Percentiles rank a stretch among this genome's conserved stretches.
Conservation (phyloP, 2,888 invertebrate species). For the Myathropa florea region DNA sequence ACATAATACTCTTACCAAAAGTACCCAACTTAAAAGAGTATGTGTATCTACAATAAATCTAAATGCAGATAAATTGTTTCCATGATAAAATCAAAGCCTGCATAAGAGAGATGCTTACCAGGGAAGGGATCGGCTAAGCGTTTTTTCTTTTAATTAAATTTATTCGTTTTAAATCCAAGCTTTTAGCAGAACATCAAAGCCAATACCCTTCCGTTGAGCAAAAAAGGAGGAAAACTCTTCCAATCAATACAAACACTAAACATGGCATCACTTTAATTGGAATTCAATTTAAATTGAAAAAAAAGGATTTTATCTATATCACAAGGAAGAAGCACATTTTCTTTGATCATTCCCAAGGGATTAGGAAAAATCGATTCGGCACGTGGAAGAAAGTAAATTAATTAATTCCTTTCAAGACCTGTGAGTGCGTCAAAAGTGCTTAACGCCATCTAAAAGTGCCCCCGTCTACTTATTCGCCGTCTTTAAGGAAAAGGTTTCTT, state of each 20-base stretch:
- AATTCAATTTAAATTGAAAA: slow-evolving; percentile 45
- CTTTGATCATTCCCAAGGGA: slow-evolving; percentile 36
- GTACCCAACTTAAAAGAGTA: neutral
- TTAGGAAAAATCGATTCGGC: slow-evolving; percentile 18
- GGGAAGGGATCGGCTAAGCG: neutral
- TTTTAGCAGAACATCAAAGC: slow-evolving; percentile 27
- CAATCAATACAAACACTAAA: slow-evolving; percentile 21
- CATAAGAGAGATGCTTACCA: neutral
- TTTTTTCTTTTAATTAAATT: slow-evolving; percentile 8
- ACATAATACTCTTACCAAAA: neutral
- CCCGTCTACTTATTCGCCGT: no score
- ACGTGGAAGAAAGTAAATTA: slow-evolving; percentile 37
- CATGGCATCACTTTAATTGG: slow-evolving; percentile 28
- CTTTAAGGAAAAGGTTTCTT: neutral
- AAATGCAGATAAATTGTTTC: neutral
- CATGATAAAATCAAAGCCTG: neutral
- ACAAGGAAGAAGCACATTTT: slow-evolving; percentile 5
- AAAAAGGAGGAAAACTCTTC: neutral
- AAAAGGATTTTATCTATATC: slow-evolving; percentile 31
- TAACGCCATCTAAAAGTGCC: neutral
- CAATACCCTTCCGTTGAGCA: neutral
- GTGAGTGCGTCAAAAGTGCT: neutral
- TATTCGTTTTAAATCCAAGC: slow-evolving; percentile 12
- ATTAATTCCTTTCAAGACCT: slow-evolving; percentile 39
- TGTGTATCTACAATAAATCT: neutral